A percentile compares a stretch with the other conserved stretches of the same genome.
Evolutionary conservation across 2,113 vertebrate genomes (phyloP).

Genomic region (Vulpes ferrilata): DNA sequence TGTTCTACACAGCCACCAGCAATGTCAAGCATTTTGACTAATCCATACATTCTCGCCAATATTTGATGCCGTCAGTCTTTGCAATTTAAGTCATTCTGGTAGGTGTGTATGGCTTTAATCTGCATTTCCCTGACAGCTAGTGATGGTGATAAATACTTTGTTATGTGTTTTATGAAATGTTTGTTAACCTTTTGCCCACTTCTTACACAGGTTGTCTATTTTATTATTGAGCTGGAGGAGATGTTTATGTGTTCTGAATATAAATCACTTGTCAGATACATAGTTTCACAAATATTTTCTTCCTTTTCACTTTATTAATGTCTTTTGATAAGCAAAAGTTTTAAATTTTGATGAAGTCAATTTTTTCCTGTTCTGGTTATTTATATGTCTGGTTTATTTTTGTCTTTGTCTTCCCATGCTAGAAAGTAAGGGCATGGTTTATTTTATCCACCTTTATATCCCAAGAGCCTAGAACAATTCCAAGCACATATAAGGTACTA

Average conservation of each 20-base stretch:
- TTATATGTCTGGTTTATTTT: neutral
- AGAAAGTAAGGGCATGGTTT: neutral
- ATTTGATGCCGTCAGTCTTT: neutral
- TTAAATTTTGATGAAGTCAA: constrained; percentile 41
- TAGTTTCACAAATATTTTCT: neutral
- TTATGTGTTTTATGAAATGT: neutral
- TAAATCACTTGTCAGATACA: neutral
- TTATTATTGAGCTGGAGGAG: neutral
- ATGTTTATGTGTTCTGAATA: neutral
- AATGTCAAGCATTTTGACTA: neutral
- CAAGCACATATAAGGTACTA: neutral
- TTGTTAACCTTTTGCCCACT: neutral
- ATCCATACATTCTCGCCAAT: neutral
- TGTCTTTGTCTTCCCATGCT: neutral
- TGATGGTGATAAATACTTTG: neutral
- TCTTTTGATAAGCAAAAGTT: constrained; percentile 19
- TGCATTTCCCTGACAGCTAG: neutral
- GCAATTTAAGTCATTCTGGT: neutral
- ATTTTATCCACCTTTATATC: neutral
- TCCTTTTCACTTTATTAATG: constrained; percentile 23
- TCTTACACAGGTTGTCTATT: neutral
- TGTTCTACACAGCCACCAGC: neutral
- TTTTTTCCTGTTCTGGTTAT: neutral
- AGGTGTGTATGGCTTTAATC: accelerated
- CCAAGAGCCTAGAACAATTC: neutral